Evolutionary conservation across 2,888 invertebrate species (phyloP).

Genomic region (Phragmatobia fuliginosa): DNA sequence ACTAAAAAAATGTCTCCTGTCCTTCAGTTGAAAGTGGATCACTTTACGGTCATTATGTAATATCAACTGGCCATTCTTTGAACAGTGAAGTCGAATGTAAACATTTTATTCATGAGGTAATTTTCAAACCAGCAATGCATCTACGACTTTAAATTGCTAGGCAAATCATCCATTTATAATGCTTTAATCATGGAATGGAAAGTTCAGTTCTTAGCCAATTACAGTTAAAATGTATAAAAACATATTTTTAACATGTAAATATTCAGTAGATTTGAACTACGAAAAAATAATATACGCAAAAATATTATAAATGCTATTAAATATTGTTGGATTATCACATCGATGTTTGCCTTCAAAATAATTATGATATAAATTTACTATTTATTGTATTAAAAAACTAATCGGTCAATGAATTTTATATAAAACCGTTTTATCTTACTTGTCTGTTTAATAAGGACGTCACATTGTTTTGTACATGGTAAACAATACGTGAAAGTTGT

Average conservation of each 20-base stretch:
- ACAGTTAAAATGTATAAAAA: no score
- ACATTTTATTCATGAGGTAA: not conserved
- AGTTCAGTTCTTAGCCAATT: no score
- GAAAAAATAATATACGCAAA: no score
- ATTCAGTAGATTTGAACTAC: no score
- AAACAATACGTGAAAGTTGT: not conserved
- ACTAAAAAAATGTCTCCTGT: not conserved
- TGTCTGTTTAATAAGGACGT: no score
- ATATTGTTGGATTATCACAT: no score
- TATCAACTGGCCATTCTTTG: not conserved
- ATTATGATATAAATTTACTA: not conserved
- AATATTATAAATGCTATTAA: no score
- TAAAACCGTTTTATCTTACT: no score
- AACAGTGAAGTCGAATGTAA: not conserved
- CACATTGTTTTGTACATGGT: no score
- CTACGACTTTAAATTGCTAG: not conserved
- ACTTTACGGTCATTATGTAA: not conserved
- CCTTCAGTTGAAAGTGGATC: not conserved
- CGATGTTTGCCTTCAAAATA: not conserved
- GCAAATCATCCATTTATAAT: not conserved
- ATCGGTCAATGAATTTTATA: not conserved
- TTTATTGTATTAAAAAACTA: not conserved
- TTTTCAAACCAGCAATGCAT: not conserved
- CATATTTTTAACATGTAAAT: no score
- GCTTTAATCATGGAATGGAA: not conserved